Evolutionary conservation across 1,140 invertebrate species (phyloP).

Genomic region (Phenacoccus solenopsis): DNA sequence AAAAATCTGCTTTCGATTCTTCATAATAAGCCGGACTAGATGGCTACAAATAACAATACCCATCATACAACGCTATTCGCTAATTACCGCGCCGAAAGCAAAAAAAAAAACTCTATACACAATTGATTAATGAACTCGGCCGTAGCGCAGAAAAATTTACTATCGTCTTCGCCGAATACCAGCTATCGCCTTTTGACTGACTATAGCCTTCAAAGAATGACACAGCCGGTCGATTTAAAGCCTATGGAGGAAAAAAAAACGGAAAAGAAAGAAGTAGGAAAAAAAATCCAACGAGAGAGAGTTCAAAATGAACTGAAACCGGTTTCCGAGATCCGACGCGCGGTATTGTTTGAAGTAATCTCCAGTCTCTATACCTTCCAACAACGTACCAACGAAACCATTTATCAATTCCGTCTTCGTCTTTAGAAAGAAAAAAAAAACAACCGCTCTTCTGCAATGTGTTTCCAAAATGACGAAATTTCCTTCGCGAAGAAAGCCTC

Average conservation of each 20-base stretch:
- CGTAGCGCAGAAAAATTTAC: not conserved
- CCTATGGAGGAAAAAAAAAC: not conserved
- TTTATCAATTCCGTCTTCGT: conserved; percentile 12
- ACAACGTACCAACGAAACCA: not conserved
- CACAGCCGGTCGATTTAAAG: not conserved
- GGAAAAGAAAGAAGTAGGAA: not conserved
- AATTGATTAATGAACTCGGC: not conserved
- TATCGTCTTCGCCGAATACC: not conserved
- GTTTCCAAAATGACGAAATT: conserved; percentile 12
- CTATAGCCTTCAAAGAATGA: not conserved
- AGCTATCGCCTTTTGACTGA: not conserved
- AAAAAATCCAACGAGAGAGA: conserved; percentile 9
- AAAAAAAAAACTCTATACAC: not conserved
- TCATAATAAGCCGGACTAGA: not conserved
- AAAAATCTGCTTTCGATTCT: not conserved
- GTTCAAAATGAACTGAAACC: conserved; percentile 12
- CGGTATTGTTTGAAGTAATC: conserved; percentile 16
- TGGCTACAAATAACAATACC: not conserved
- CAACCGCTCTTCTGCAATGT: not conserved
- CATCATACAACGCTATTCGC: not conserved
- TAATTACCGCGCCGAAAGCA: not conserved
- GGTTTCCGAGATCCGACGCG: conserved; percentile 5
- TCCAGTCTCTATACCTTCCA: not conserved
- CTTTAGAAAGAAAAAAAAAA: not conserved
- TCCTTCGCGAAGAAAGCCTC: too few species aligned